These are phyloP conservation scores for Pseudois nayaur DNA, from an alignment of 2,113 vertebrate genomes.

Conservation along the genomic window DNA sequence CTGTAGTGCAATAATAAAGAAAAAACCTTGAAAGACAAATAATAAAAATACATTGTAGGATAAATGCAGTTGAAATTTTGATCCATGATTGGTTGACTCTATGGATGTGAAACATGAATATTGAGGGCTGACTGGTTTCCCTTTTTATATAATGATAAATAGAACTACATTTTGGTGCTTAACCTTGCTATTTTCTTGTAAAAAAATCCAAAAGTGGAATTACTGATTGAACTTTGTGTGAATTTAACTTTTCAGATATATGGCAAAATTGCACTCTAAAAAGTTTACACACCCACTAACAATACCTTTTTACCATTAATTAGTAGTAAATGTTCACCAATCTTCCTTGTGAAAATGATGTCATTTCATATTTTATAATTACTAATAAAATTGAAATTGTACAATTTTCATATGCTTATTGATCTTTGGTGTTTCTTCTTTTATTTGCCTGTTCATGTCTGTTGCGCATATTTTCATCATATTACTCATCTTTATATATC, in stretches of 20 bases:
- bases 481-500: not conserved
- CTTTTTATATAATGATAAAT: not conserved
- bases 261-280: not conserved
- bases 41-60: not conserved
- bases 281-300: not conserved
- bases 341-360: not conserved
- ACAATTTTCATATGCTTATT: not conserved
- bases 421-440: not conserved
- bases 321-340: not conserved
- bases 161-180: not conserved
- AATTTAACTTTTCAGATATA: not conserved
- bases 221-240: not conserved
- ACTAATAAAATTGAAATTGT: not conserved
- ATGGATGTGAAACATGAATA: not conserved
- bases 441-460: not conserved
- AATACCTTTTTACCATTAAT: not conserved
- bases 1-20: not conserved
- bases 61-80: not conserved
- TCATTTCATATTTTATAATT: conserved; percentile 18
- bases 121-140: not conserved
- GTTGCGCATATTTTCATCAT: not conserved
- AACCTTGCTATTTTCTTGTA: not conserved
- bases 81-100: not conserved
- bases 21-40: not conserved
- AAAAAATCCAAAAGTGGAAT: not conserved